Evolutionary conservation across 2,797 vertebrate species (phyloP).

Genomic region (Nannoperca obscura): DNA sequence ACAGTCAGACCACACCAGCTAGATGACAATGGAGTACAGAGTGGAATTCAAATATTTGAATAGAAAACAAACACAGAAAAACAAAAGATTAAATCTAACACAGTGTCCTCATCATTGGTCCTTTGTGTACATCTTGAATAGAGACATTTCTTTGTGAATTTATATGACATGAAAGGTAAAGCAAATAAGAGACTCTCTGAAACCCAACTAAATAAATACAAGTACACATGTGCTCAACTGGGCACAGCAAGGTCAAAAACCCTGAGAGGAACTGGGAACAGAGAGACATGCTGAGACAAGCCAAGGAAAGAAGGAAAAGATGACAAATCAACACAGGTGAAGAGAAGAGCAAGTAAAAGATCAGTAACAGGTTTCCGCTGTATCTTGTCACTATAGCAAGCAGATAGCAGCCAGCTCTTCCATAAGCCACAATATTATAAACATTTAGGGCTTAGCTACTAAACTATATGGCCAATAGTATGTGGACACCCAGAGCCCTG

Average conservation of each 20-base stretch:
- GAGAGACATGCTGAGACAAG: background rate
- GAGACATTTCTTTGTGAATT: background rate
- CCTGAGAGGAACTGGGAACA: background rate
- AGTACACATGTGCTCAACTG: background rate
- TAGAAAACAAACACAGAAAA: no score
- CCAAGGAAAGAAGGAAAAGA: background rate
- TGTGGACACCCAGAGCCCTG: background rate
- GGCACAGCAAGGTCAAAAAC: background rate
- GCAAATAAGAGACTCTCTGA: background rate
- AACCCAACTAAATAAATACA: background rate
- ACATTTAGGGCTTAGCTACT: background rate
- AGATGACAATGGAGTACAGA: background rate
- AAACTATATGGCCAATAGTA: background rate
- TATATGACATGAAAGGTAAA: background rate
- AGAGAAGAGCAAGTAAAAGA: background rate
- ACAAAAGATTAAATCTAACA: background rate
- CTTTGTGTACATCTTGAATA: background rate
- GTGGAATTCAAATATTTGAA: background rate
- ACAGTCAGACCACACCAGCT: constrained; percentile 33
- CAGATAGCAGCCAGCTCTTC: background rate
- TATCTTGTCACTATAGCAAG: background rate
- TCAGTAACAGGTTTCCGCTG: background rate
- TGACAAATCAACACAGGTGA: background rate
- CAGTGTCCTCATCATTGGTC: background rate
- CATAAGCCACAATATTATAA: background rate